Base-by-base conservation (phyloP, 2,113 vertebrate species). In the Syrmaticus mikado region DNA sequence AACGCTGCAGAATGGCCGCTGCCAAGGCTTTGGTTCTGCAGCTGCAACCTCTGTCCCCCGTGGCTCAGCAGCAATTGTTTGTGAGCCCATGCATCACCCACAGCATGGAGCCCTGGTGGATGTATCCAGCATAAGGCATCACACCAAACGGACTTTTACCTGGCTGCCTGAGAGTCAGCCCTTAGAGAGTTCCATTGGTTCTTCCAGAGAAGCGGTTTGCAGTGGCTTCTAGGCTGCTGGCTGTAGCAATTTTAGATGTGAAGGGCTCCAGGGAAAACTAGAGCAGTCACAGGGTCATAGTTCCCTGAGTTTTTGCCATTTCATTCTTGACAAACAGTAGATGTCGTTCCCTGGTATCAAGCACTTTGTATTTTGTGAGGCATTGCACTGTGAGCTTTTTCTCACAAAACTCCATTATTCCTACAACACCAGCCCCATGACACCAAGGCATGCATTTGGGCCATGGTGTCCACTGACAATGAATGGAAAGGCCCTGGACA, bases 401-500 rank as follows among this genome's bases (percentile, higher is more conserved):
- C 78, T 87, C 74, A 76, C n/a, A 40, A 82, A 84, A 87, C 43
- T 30, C 43, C 80, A 46, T 66, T 82, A 82, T 53, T 85, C 48
- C 24, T 82, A 1, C 64, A 89, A 68, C 66, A 88, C 34, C 70
- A 73, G 52, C 62, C 73, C 64, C n/a, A 19, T 79, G 74, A 95
- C 81, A 89, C 27, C 43, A 72, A 72, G 36, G 53, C 67, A 89
- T 64, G 83, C 65, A 89, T 82, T 28, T 92, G 62, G 81, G 57
- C 81, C 86, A 13, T 0, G 0, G 16, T 41, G 50, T 40, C 80
- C 62, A 40, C 40, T 48, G 90, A 79, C 77, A 89, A 57, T 73
- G 90, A 87, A 92, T 48, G 58, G 77, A 88, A 92, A 88, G 73
- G 36, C 70, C 46, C 66, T 89, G 77, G 84, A 82, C 74, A 94